Conservation (phyloP, 2,888 invertebrate genomes). For the Cheilosia soror region DNA sequence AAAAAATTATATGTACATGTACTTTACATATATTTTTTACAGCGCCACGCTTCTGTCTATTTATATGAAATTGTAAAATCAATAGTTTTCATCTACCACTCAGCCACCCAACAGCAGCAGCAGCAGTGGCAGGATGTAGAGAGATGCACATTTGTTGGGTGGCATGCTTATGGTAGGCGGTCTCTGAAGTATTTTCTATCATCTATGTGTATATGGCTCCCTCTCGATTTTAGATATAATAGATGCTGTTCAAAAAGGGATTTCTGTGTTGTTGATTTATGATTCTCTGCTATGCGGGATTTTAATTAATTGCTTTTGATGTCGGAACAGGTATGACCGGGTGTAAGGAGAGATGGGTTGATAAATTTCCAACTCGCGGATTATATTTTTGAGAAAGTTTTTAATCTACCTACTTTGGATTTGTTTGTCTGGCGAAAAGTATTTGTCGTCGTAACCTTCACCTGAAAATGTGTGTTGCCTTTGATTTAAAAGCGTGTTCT, state of each 20-base stretch:
- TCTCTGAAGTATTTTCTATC: slow-evolving; percentile 40
- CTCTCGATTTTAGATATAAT: neutral
- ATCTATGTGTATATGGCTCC: slow-evolving; percentile 9
- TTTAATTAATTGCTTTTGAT: slow-evolving; percentile 54
- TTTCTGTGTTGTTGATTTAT: slow-evolving; percentile 58
- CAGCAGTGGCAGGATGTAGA: neutral
- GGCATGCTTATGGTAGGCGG: slow-evolving; percentile 30
- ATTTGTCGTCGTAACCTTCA: neutral
- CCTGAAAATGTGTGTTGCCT: neutral
- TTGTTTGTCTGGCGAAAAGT: neutral
- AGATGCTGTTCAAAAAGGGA: slow-evolving; percentile 40
- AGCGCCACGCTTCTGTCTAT: slow-evolving; percentile 39
- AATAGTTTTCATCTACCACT: slow-evolving; percentile 65
- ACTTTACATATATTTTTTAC: slow-evolving; percentile 8
- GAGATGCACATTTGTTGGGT: slow-evolving; percentile 55
- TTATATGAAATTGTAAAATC: slow-evolving; percentile 65
- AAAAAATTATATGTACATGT: too few species aligned
- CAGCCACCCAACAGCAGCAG: slow-evolving; percentile 4
- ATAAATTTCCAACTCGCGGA: neutral
- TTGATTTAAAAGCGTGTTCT: neutral
- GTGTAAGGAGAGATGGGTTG: neutral
- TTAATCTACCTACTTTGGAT: slow-evolving; percentile 27
- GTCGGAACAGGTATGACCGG: neutral
- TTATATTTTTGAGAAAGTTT: slow-evolving; percentile 31
- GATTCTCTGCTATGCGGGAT: slow-evolving; percentile 47